Conservation (phyloP, 92 coral and sea anemone genomes). For the Galaxea fascicularis region DNA sequence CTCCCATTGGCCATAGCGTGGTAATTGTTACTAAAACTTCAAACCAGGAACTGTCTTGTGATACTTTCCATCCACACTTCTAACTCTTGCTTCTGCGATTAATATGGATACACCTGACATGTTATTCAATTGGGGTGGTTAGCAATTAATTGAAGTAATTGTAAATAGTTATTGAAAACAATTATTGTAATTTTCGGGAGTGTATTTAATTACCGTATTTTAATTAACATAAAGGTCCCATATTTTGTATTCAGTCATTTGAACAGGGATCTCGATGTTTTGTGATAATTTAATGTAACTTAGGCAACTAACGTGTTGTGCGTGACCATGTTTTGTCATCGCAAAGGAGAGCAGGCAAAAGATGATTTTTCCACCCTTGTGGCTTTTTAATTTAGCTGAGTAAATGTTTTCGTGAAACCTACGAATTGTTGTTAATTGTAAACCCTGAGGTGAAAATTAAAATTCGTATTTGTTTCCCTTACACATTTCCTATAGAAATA, state of each 20-base stretch:
- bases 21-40: too few relatives aligned
- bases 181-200: background rate
- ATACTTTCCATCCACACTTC: background rate
- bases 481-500: too few relatives aligned
- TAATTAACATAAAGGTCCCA: background rate
- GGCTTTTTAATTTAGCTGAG: background rate
- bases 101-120: background rate
- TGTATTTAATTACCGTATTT: background rate
- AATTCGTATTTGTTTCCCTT: too few relatives aligned
- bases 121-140: background rate
- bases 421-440: too few relatives aligned
- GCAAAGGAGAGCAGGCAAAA: background rate
- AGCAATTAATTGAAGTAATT: background rate
- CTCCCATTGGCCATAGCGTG: too few relatives aligned
- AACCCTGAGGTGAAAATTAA: too few relatives aligned
- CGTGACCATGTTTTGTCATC: background rate
- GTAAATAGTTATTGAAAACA: background rate
- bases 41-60: background rate
- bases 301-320: background rate
- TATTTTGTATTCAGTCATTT: background rate
- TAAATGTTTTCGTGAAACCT: too few relatives aligned
- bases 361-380: background rate
- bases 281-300: background rate
- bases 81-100: background rate
- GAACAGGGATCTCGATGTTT: background rate